Evolutionary conservation across 2,797 vertebrate species (phyloP), one percentile per base, ranked within the genome.

Genomic region (Falco columbarius): DNA sequence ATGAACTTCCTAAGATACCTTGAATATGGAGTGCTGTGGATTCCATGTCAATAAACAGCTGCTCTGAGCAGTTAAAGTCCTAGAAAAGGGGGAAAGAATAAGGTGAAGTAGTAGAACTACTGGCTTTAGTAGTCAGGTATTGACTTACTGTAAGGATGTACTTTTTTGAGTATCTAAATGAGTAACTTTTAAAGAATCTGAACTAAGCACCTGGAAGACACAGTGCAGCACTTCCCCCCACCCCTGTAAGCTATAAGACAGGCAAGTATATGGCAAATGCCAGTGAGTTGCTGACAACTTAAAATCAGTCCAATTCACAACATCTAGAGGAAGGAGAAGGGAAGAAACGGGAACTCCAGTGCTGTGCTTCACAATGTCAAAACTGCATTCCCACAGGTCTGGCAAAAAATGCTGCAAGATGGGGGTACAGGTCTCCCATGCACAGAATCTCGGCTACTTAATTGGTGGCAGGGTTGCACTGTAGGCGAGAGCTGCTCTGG

Each of bases 381-480:
- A 1, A 52, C 32, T 30, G 56, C 20, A 2, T 32, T 49, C 49
- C 36, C 24, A 5, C 2, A 12, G 24, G 16, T 19, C 51, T 30
- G 20, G 36, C n/a, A 27, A 59, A 42, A 68, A 46, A 19, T 7
- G 4, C 34, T 22, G 29, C 11, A 1, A 1, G 3, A 17, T n/a
- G 13, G 32, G n/a, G 23, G 40, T 20, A 58, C 34, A 47, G 9
- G 65, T 52, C 59, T 30, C 44, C 18, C 1, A 1, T 56, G 47
- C n/a, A 6, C 27, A 40, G 38, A 26, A 8, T 51, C 10, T 30
- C 42, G 70, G 23, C 52, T 84, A 7, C 38, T 77, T 42, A 36
- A 27, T 10, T 0, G 0, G 26, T 11, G 34, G 56, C 1, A 3
- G 10, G 18, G 5, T 2, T 9, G 22, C 10, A 16, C 12, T 38